These are phyloP conservation scores for Hippocampus comes DNA, from an alignment of 2,113 vertebrate species.

Conservation along the genomic window DNA sequence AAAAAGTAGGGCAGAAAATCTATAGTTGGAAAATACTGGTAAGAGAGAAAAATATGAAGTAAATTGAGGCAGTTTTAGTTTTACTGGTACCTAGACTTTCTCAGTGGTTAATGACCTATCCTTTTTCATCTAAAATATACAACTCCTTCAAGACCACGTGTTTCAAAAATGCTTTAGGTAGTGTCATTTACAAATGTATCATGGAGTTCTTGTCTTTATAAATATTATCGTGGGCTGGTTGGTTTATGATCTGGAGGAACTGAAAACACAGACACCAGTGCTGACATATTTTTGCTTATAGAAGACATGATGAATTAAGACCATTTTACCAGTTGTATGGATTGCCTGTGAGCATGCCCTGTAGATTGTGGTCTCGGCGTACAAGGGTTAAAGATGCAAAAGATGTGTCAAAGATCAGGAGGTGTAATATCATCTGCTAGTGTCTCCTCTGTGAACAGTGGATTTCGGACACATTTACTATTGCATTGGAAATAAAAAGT, in stretches of 20 bases:
- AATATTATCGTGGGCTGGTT: background rate
- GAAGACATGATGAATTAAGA: conserved; percentile 62
- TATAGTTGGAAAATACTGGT: background rate
- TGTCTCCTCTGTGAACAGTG: conserved; percentile 14
- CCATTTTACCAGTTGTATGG: conserved; percentile 53
- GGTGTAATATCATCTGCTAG: conserved; percentile 12
- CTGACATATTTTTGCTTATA: conserved; percentile 43
- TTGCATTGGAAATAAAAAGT: conserved; percentile 38
- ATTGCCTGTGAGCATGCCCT: conserved; percentile 51
- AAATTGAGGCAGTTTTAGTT: no score
- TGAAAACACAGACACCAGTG: conserved; percentile 25
- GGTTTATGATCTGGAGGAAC: conserved; percentile 24
- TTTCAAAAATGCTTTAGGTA: no score
- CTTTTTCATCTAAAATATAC: background rate
- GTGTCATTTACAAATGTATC: background rate
- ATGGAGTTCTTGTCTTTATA: background rate
- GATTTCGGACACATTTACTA: conserved; percentile 5
- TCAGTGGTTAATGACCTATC: background rate
- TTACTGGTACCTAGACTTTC: background rate
- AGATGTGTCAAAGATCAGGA: conserved; percentile 34
- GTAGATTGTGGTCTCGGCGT: conserved; percentile 46
- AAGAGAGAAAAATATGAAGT: no score
- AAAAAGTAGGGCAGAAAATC: background rate
- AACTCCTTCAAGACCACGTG: background rate
- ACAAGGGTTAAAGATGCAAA: conserved; percentile 29